These are phyloP conservation scores for Parauchenoglanis punctatus DNA, from an alignment of 2,797 vertebrate genomes.

Conservation along the genomic window DNA sequence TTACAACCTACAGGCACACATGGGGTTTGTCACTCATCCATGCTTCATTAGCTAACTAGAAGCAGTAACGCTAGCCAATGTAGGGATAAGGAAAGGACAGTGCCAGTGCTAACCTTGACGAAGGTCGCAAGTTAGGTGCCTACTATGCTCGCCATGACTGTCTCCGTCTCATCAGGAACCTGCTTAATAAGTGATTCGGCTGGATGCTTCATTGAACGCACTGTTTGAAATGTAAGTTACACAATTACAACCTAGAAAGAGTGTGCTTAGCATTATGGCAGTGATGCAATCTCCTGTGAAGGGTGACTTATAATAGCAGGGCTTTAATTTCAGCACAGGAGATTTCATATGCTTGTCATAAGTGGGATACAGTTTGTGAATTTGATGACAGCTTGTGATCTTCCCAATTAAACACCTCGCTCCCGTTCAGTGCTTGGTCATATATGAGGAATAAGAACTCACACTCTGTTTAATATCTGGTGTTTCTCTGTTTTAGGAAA, in stretches of 20 bases:
- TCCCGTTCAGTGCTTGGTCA: conserved; percentile 13
- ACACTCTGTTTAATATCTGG: not conserved
- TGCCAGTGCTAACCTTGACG: conserved; percentile 56
- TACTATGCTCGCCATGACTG: conserved; percentile 36
- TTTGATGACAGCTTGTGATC: conserved; percentile 27
- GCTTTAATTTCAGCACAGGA: conserved; percentile 27
- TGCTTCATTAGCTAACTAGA: conserved; percentile 58
- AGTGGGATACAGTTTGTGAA: conserved; percentile 24
- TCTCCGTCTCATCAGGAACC: conserved; percentile 56
- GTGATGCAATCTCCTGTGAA: conserved; percentile 29
- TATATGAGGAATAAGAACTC: not conserved
- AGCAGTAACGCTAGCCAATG: conserved; percentile 31
- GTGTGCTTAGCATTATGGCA: conserved; percentile 32
- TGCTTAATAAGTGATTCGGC: conserved; percentile 56
- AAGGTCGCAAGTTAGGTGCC: conserved; percentile 55
- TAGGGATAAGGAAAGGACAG: conserved; percentile 51
- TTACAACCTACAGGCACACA: conserved; percentile 61
- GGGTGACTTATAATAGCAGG: conserved; percentile 10
- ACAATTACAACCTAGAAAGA: conserved; percentile 54
- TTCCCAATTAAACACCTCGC: conserved; percentile 22
- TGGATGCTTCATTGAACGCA: conserved; percentile 54
- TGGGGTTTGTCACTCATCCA: conserved; percentile 60
- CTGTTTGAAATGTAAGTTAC: conserved; percentile 56
- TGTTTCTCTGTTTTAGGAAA: not conserved
- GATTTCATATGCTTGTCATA: conserved; percentile 29